Conservation (phyloP, 2,113 vertebrate genomes). For the Phalacrocorax brasilianus region DNA sequence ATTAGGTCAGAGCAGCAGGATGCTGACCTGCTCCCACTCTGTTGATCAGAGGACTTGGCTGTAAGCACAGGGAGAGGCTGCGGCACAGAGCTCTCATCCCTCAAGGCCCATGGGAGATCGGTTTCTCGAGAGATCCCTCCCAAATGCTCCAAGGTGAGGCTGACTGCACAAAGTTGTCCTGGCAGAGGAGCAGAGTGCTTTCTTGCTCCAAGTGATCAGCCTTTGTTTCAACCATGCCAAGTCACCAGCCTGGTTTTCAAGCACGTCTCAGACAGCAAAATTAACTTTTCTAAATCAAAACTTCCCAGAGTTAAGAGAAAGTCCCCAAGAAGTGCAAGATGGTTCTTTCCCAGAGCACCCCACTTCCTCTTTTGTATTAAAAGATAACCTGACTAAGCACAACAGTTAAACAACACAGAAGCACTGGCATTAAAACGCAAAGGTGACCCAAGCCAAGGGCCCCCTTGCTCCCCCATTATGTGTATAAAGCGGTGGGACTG, state of each 20-base stretch:
- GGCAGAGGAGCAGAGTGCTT: background rate
- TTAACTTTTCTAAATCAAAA: background rate
- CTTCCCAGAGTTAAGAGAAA: background rate
- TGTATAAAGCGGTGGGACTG: background rate
- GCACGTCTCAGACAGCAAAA: background rate
- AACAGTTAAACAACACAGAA: background rate
- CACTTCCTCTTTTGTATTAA: background rate
- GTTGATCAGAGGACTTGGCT: fast-evolving
- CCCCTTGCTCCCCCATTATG: background rate
- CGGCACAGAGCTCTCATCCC: background rate
- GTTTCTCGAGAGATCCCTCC: background rate
- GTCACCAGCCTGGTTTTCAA: background rate
- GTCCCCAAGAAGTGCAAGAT: fast-evolving
- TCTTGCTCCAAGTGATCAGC: background rate
- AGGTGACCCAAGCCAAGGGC: background rate
- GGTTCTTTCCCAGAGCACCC: background rate
- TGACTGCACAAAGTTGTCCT: background rate
- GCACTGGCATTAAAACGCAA: background rate
- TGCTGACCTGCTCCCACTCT: background rate
- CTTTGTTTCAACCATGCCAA: background rate
- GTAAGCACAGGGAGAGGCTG: background rate
- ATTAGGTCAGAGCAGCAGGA: background rate
- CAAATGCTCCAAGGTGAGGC: background rate
- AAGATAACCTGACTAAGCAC: background rate
- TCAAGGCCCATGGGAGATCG: background rate